phyloP scores from a whole-genome alignment of 2,113 vertebrate species.

The Marmota flaviventris region DNA sequence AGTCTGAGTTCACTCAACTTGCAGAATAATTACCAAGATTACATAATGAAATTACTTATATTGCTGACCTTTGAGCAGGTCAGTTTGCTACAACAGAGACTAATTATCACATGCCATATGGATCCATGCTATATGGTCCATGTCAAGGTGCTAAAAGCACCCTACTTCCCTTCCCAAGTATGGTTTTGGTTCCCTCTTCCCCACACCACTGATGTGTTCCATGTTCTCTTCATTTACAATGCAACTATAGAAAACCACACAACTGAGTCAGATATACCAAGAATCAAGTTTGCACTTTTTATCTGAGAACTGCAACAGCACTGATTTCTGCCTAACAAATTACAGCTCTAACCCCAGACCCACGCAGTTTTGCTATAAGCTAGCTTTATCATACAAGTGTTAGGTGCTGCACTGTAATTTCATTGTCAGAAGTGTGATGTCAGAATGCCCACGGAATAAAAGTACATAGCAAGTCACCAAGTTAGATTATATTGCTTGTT shows the following conservation, averaged over 20 bases:
- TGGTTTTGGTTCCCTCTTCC: conserved; percentile 86
- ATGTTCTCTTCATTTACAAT: conserved; percentile 84
- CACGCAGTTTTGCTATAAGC: conserved; percentile 86
- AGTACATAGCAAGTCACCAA: conserved; percentile 93
- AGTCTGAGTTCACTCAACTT: conserved; percentile 57
- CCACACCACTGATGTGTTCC: conserved; percentile 78
- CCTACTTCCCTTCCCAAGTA: conserved; percentile 47
- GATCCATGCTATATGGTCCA: conserved; percentile 45
- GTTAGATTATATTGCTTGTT: conserved; percentile 94
- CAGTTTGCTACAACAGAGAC: conserved; percentile 66
- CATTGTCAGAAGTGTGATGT: conserved; percentile 97
- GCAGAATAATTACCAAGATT: conserved; percentile 65
- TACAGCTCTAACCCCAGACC: conserved; percentile 86
- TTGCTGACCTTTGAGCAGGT: conserved; percentile 79
- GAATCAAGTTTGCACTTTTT: conserved; percentile 88
- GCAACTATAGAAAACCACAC: conserved; percentile 85
- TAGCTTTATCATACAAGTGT: conserved; percentile 87
- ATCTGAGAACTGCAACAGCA: conserved; percentile 86
- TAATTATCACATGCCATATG: conserved; percentile 59
- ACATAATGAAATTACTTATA: conserved; percentile 77
- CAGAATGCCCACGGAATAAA: conserved; percentile 94
- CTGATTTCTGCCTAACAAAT: conserved; percentile 85
- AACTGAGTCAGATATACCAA: conserved; percentile 84
- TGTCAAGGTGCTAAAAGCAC: conserved; percentile 79
- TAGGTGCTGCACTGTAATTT: conserved; percentile 97